Conservation (phyloP, 1,140 invertebrate genomes). For the Procambarus clarkii region DNA sequence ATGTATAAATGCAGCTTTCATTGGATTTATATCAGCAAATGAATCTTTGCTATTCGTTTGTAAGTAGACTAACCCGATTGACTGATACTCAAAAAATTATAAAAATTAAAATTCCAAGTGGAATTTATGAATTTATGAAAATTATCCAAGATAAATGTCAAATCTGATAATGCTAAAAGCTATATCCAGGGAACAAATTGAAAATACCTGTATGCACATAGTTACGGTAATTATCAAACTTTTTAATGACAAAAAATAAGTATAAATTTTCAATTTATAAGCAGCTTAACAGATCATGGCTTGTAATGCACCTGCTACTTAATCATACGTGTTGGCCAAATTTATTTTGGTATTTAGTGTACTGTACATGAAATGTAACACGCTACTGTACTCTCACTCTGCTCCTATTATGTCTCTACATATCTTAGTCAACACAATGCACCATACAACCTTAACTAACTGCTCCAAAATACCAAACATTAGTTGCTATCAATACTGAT, state of each 20-base stretch:
- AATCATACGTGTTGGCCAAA: neutral
- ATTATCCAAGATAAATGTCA: neutral
- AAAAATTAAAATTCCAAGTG: neutral
- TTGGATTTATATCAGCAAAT: neutral
- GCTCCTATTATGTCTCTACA: neutral
- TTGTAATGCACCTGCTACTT: too few species aligned
- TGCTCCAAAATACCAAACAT: slow-evolving; percentile 9
- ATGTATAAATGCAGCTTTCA: too few species aligned
- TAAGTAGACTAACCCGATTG: neutral
- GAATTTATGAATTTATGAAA: neutral
- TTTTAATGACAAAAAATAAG: too few species aligned
- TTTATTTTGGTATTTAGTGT: neutral
- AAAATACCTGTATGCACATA: neutral
- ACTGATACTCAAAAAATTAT: neutral
- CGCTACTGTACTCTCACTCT: neutral
- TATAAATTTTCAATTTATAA: too few species aligned
- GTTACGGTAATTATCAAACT: too few species aligned
- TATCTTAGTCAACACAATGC: neutral
- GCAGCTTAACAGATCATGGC: too few species aligned
- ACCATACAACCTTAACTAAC: slow-evolving; percentile 3
- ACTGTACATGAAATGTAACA: neutral
- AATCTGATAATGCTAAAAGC: neutral
- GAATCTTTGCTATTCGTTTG: neutral
- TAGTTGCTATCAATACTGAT: slow-evolving; percentile 15
- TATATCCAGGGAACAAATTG: neutral